A percentile compares a stretch with the other conserved stretches of the same genome.
phyloP scores from a whole-genome alignment of 2,888 invertebrate species.

The Oscheius sp. region DNA sequence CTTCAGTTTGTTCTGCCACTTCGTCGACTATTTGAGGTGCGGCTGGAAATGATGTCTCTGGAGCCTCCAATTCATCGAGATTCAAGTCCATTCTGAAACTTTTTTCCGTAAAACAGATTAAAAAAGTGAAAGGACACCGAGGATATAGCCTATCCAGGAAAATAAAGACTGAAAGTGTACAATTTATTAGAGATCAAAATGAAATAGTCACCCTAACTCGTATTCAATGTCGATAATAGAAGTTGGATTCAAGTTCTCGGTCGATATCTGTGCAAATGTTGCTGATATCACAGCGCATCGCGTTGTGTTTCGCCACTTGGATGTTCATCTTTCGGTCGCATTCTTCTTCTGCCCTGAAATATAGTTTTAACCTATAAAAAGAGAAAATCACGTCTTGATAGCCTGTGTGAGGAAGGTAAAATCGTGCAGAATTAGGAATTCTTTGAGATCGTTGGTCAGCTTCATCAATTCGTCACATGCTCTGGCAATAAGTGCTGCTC shows the following conservation, averaged over 20 bases:
- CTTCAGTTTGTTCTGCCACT: too few relatives aligned
- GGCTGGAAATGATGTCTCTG: too few relatives aligned
- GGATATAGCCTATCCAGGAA: too few relatives aligned
- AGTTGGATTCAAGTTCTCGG: conserved; percentile 51
- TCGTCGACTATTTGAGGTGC: too few relatives aligned
- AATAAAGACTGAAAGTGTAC: neutral
- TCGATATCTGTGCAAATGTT: conserved; percentile 63
- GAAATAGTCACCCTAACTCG: neutral
- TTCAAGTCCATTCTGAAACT: too few relatives aligned
- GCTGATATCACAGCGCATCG: conserved; percentile 52
- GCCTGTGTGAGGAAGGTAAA: conserved; percentile 98
- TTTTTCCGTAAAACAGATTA: too few relatives aligned
- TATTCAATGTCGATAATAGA: conserved; percentile 40
- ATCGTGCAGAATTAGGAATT: conserved; percentile 95
- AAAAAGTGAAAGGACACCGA: too few relatives aligned
- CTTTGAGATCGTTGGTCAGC: conserved; percentile 95
- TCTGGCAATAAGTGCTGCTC: conserved; percentile 78
- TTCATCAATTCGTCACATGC: conserved; percentile 97
- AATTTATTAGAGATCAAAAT: neutral
- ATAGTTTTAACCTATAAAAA: neutral
- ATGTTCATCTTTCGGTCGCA: conserved; percentile 48
- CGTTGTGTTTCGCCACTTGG: conserved; percentile 48
- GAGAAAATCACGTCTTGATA: conserved; percentile 76
- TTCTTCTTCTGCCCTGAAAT: conserved; percentile 60
- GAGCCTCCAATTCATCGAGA: too few relatives aligned